Conservation (phyloP, 2,888 invertebrate species). For the Callyntrura guangdongensis region DNA sequence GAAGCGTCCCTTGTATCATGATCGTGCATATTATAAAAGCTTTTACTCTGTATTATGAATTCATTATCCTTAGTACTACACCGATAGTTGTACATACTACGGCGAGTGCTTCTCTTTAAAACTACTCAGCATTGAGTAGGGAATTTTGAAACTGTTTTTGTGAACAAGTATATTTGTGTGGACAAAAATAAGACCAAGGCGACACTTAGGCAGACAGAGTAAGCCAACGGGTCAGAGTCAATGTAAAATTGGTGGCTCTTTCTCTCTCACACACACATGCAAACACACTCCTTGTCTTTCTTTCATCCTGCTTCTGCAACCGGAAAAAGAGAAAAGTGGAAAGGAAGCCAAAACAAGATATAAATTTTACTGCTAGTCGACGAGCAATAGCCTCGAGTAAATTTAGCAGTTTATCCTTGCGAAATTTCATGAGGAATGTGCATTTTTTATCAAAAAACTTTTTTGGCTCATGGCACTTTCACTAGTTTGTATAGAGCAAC, state of each 20-base stretch:
- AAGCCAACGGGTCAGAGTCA: slow-evolving; percentile 29
- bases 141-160: slow-evolving; percentile 8
- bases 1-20: background rate
- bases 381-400: slow-evolving; percentile 39
- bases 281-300: background rate
- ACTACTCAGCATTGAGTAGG: background rate
- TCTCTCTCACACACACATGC: too few relatives aligned
- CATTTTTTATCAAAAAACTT: slow-evolving; percentile 16
- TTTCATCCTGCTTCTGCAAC: slow-evolving; percentile 14
- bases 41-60: slow-evolving; percentile 41
- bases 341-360: slow-evolving; percentile 44
- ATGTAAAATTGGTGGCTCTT: slow-evolving; percentile 18
- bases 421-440: slow-evolving; percentile 35
- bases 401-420: slow-evolving; percentile 46
- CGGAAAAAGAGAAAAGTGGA: slow-evolving; percentile 30
- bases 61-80: slow-evolving; percentile 16
- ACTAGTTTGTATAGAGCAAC: background rate
- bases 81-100: background rate
- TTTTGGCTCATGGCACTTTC: slow-evolving; percentile 35
- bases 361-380: slow-evolving; percentile 14
- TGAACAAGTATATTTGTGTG: background rate
- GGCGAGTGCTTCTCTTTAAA: background rate
- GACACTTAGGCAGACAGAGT: background rate
- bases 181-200: slow-evolving; percentile 34
- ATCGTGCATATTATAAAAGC: slow-evolving; percentile 46